phyloP scores from a whole-genome alignment of 2,113 vertebrate species.

The Aegypius monachus region DNA sequence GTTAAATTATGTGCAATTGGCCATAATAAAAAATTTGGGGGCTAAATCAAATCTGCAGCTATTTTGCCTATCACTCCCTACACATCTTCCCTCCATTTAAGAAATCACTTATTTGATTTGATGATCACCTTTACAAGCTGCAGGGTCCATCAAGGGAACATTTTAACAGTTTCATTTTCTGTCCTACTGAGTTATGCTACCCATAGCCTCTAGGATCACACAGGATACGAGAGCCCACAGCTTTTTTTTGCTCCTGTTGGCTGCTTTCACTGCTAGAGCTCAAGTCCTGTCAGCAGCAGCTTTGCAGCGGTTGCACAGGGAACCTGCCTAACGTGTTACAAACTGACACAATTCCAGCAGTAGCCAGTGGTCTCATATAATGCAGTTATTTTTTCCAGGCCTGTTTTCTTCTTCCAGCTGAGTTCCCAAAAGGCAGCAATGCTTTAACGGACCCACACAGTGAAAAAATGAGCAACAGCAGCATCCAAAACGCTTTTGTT shows the following conservation, averaged over 20 bases:
- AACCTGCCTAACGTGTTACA: constrained; percentile 24
- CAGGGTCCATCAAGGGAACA: neutral
- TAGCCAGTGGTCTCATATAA: constrained; percentile 37
- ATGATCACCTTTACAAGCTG: neutral
- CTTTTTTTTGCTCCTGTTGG: neutral
- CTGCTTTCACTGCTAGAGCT: neutral
- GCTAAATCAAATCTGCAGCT: neutral
- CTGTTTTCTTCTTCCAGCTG: constrained; percentile 59
- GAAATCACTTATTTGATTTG: neutral
- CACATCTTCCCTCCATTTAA: neutral
- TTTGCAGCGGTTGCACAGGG: neutral
- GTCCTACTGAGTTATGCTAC: neutral
- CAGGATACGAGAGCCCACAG: neutral
- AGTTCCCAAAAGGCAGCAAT: constrained; percentile 46
- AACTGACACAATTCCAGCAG: constrained; percentile 25
- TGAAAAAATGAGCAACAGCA: constrained; percentile 42
- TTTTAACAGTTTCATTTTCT: neutral
- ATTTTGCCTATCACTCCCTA: neutral
- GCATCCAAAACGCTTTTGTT: constrained; percentile 45
- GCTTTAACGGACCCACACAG: constrained; percentile 39
- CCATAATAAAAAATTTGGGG: neutral
- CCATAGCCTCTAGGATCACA: neutral
- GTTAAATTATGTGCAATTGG: neutral
- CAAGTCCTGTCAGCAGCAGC: constrained; percentile 31
- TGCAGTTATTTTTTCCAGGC: constrained; percentile 45